Base-by-base conservation (phyloP, 2,888 invertebrate species). In the Glyphotaelius pellucidus region DNA sequence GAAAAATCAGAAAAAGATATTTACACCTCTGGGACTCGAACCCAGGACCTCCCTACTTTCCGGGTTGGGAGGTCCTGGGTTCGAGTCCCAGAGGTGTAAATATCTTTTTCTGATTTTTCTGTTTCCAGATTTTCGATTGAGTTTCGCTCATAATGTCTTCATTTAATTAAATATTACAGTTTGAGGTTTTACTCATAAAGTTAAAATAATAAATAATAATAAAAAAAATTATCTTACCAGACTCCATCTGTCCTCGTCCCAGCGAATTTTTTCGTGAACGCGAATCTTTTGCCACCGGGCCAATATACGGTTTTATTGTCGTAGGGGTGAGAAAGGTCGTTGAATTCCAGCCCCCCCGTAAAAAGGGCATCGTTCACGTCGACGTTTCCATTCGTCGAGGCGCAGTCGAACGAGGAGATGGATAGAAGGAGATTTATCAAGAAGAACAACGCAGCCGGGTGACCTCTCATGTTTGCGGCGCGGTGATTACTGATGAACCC, bases 301-400 rank as follows among this genome's bases (percentile, higher is more conserved):
- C 92, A 93, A 38, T 91, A 92, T 38, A 88, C 42, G 7, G 93
- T 92, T 32, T 88, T 88, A 89, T 93, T 93, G 83, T 93, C 83
- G 87, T 92, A 92, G 25, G 93, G 91, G 83, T 93, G 93, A 19
- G 93, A 88, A 35, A 93, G 81, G 86, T 93, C 93, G 31, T 90
- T 85, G 47, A 90, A 93, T 80, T 93, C 93, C 47, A 93, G 87
- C 2, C 92, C 92, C 9, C 93, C 93, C 30, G 92, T 92, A 81
- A 93, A 93, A n/a, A 93, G 88, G 32, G 89, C 92, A 88, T 93
- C 93, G 80, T 93, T 93, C n/a, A 93, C 91, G 81, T 92, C 92
- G 7, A 89, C 38, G n/a, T 85, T 35, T n/a, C 38, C 79, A 30
- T 35, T 38, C 90, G 85, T 32, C 35, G 30, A 25, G 80, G 35